A percentile compares a stretch with the other conserved stretches of the same genome.
These are phyloP conservation scores for Echinometra lucunter DNA, from an alignment of 53 echinoderm and acorn worm genomes.

Conservation along the genomic window DNA sequence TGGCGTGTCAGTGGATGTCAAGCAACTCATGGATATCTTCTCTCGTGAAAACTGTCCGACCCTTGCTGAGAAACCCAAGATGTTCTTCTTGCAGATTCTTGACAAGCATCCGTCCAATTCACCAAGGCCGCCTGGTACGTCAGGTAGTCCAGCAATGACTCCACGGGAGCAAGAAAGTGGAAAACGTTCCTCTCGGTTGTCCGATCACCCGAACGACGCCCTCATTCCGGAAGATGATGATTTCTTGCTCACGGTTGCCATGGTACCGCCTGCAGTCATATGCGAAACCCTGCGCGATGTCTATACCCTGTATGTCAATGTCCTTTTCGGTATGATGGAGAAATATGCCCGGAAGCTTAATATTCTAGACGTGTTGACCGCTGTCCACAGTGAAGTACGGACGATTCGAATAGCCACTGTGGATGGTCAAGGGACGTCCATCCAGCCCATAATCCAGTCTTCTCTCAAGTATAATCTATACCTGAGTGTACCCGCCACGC, in stretches of 20 bases:
- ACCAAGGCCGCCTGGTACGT: background rate
- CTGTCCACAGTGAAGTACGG: constrained; percentile 82
- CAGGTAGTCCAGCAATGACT: background rate
- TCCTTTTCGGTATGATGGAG: constrained; percentile 85
- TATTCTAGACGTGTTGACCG: constrained; percentile 85
- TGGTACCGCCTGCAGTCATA: constrained; percentile 75
- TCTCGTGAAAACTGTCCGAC: constrained; percentile 85
- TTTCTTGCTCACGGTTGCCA: constrained; percentile 86
- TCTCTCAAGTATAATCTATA: constrained; percentile 89
- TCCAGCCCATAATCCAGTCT: constrained; percentile 77
- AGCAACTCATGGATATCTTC: constrained; percentile 93
- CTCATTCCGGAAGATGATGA: constrained; percentile 89
- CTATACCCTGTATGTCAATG: constrained; percentile 80
- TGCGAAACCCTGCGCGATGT: constrained; percentile 69
- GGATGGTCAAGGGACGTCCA: constrained; percentile 53
- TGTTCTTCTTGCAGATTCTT: constrained; percentile 88
- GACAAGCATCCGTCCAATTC: constrained; percentile 52
- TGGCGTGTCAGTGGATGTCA: constrained; percentile 81
- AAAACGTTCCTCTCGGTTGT: background rate
- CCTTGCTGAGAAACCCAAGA: constrained; percentile 89
- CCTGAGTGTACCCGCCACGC: constrained; percentile 69
- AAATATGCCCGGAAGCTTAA: constrained; percentile 86
- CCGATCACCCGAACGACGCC: background rate
- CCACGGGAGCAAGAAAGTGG: background rate
- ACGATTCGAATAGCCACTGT: constrained; percentile 69